These are phyloP conservation scores for Odontocolon sp. DNA, from an alignment of 2,888 invertebrate species.

Conservation along the genomic window DNA sequence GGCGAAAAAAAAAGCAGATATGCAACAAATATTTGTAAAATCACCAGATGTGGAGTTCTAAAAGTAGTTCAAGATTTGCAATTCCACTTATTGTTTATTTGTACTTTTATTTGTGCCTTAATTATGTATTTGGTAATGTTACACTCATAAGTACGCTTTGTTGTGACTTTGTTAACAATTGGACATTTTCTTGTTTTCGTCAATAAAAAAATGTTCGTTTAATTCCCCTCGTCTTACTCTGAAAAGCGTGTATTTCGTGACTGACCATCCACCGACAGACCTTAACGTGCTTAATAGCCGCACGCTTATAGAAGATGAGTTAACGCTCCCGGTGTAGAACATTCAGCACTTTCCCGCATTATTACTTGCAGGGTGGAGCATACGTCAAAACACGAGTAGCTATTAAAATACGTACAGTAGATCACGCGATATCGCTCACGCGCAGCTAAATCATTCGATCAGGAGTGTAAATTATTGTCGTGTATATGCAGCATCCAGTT, in stretches of 20 bases:
- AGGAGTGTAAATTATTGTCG: not conserved
- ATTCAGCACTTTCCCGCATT: conserved; percentile 31
- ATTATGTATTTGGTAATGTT: too few species aligned
- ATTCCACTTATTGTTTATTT: too few species aligned
- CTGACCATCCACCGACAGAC: conserved; percentile 68
- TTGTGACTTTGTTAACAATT: too few species aligned
- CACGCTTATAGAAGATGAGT: not conserved
- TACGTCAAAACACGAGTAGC: conserved; percentile 75
- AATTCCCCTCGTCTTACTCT: not conserved
- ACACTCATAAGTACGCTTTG: too few species aligned
- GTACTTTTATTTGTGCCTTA: too few species aligned
- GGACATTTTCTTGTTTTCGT: too few species aligned
- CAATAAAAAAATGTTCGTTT: too few species aligned
- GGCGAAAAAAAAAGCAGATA: too few species aligned
- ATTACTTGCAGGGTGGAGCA: conserved; percentile 71
- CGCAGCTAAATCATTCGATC: conserved; percentile 8
- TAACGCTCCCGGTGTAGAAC: conserved; percentile 68
- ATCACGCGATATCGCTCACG: conserved; percentile 48
- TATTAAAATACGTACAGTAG: conserved; percentile 16
- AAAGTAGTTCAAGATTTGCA: too few species aligned
- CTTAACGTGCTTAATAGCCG: conserved; percentile 78
- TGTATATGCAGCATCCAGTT: not conserved
- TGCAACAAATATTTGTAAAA: too few species aligned
- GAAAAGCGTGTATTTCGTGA: conserved; percentile 10
- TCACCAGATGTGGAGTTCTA: too few species aligned